Evolutionary conservation across 2,797 vertebrate species (phyloP).

Genomic region (Pipistrellus pygmaeus): DNA sequence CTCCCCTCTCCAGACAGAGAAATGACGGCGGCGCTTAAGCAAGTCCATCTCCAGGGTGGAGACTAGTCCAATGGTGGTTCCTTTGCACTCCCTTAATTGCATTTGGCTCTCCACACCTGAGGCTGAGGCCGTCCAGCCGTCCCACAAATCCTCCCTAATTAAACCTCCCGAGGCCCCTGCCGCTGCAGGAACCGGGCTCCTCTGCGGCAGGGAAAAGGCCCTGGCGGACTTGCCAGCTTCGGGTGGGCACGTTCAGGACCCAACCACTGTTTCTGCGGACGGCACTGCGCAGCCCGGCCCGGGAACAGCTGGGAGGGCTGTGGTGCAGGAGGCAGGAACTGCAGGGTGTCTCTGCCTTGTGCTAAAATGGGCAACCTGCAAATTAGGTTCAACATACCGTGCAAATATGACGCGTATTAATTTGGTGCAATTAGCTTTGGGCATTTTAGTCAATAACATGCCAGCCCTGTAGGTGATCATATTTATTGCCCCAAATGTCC

Average conservation of each 20-base stretch:
- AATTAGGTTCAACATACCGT: slow-evolving; percentile 59
- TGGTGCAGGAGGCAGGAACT: not conserved
- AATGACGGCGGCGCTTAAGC: not conserved
- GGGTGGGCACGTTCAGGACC: not conserved
- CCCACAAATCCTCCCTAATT: slow-evolving; percentile 75
- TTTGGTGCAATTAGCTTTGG: slow-evolving; percentile 62
- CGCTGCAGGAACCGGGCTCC: not conserved
- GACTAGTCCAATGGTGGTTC: not conserved
- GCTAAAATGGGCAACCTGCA: slow-evolving; percentile 62
- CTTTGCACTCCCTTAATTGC: slow-evolving; percentile 51
- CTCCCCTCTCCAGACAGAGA: not conserved
- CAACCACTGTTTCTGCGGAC: not conserved
- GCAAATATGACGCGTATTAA: slow-evolving; percentile 57
- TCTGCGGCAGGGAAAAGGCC: not conserved
- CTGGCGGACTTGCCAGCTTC: not conserved
- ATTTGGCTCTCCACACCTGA: slow-evolving; percentile 60
- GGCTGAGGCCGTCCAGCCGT: slow-evolving; percentile 36
- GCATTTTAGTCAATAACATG: slow-evolving; percentile 69
- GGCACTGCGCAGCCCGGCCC: not conserved
- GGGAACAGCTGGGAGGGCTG: not conserved
- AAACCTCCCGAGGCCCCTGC: slow-evolving; percentile 54
- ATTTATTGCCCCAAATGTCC: slow-evolving; percentile 47
- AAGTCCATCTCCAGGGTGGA: not conserved
- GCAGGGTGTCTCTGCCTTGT: slow-evolving; percentile 15
- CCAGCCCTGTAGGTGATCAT: slow-evolving; percentile 30